Percentiles rank a stretch among this genome's conserved stretches.
phyloP scores from a whole-genome alignment of 2,797 vertebrate species.

The Heliangelus exortis region DNA sequence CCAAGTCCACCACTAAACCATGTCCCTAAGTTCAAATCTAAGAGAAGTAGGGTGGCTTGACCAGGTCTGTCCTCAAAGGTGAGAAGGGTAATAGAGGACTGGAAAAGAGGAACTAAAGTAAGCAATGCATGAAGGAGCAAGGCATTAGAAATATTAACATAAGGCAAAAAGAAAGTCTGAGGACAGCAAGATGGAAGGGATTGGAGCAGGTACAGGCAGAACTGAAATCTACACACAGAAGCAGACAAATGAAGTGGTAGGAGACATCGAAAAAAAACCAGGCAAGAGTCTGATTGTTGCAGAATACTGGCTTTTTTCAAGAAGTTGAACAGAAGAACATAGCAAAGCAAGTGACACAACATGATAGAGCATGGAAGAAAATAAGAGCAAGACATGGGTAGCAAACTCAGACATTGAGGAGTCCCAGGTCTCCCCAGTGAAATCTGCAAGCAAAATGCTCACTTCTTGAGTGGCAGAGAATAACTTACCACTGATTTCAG shows the following conservation, averaged over 20 bases:
- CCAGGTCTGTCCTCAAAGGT: rapidly evolving
- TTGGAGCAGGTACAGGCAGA: rapidly evolving
- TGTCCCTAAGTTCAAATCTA: not conserved
- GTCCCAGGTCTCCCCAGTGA: not conserved
- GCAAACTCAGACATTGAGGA: not conserved
- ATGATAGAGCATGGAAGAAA: not conserved
- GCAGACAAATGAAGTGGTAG: not conserved
- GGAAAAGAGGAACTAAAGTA: not conserved
- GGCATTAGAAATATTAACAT: not conserved
- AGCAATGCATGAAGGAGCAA: not conserved
- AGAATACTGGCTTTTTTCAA: not conserved
- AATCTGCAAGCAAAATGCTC: not conserved
- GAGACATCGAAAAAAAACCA: not conserved
- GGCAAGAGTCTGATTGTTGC: not conserved
- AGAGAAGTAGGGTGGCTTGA: not conserved
- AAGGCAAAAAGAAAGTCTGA: not conserved
- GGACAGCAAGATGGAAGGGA: not conserved
- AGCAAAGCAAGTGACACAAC: not conserved
- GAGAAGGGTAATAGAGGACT: not conserved
- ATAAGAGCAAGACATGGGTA: not conserved
- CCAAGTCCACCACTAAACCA: too few relatives aligned
- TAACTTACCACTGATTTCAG: not conserved
- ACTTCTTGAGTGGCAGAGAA: not conserved
- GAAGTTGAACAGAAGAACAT: not conserved
- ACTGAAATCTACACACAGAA: not conserved